These are phyloP conservation scores for Lemur catta DNA, from an alignment of 2,797 vertebrate species.

Conservation along the genomic window DNA sequence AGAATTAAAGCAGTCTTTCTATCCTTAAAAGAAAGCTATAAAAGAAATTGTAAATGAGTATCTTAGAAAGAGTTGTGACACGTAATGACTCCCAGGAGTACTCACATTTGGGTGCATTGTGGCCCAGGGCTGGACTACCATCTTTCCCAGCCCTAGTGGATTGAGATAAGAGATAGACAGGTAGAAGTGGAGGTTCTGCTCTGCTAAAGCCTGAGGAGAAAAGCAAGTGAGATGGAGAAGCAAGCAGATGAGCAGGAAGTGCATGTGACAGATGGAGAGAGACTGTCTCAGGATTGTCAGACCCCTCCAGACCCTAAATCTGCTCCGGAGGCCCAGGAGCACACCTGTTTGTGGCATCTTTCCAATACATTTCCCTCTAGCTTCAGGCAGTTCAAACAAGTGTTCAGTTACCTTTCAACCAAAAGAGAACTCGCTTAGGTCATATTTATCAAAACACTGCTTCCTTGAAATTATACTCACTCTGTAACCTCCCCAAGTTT, in stretches of 20 bases:
- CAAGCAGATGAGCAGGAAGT: background rate
- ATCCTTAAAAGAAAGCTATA: background rate
- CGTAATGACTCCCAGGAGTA: background rate
- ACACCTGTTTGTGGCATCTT: background rate
- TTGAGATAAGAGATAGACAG: background rate
- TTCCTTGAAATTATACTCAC: background rate
- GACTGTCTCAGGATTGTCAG: background rate
- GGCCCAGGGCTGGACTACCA: rapidly evolving
- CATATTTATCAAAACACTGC: background rate
- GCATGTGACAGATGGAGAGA: background rate
- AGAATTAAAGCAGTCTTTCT: slow-evolving; percentile 9
- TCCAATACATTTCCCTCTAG: background rate
- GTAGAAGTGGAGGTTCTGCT: background rate
- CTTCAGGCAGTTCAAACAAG: background rate
- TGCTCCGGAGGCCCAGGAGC: background rate
- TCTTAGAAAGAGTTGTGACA: background rate
- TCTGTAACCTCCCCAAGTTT: background rate
- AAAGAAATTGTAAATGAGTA: background rate
- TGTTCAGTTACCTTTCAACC: background rate
- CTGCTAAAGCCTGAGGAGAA: background rate
- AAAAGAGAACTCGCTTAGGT: background rate
- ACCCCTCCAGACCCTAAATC: background rate
- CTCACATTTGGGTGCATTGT: background rate
- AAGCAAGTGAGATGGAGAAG: background rate
- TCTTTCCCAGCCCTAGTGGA: background rate